These are phyloP conservation scores for Odontomyia ornata DNA, from an alignment of 2,888 invertebrate species.

Conservation along the genomic window DNA sequence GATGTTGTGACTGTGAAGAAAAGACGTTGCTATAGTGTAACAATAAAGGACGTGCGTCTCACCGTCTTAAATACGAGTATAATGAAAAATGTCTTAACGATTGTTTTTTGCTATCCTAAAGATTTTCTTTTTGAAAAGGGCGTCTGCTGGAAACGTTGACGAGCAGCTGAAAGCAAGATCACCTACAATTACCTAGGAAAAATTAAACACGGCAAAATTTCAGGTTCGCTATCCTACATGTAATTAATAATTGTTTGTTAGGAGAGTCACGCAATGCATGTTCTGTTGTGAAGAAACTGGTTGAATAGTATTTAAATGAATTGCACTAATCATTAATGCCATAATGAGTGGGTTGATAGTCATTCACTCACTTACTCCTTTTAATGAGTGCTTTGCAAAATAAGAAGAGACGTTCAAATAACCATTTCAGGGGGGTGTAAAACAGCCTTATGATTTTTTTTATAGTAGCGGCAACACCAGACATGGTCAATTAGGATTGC, in stretches of 20 bases:
- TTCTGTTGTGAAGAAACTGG: too few relatives aligned
- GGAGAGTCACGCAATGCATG: too few relatives aligned
- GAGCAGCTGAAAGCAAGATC: constrained; percentile 35
- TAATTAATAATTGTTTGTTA: constrained; percentile 40
- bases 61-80: neutral
- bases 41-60: constrained; percentile 38
- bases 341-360: too few relatives aligned
- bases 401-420: too few relatives aligned
- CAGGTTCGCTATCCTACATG: constrained; percentile 22
- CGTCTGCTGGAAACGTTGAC: neutral
- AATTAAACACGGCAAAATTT: neutral
- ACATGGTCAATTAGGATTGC: constrained; percentile 46
- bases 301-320: too few relatives aligned
- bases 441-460: too few relatives aligned
- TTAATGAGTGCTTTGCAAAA: too few relatives aligned
- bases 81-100: constrained; percentile 20
- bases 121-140: neutral
- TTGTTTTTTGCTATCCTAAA: neutral
- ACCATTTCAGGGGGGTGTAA: too few relatives aligned
- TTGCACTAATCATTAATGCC: too few relatives aligned
- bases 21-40: constrained; percentile 13
- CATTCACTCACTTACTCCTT: too few relatives aligned
- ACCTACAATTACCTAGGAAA: constrained; percentile 22
- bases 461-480: neutral
- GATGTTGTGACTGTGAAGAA: constrained; percentile 41